Evolutionary conservation across 2,888 invertebrate genomes (phyloP).

Genomic region (Timema cristinae): DNA sequence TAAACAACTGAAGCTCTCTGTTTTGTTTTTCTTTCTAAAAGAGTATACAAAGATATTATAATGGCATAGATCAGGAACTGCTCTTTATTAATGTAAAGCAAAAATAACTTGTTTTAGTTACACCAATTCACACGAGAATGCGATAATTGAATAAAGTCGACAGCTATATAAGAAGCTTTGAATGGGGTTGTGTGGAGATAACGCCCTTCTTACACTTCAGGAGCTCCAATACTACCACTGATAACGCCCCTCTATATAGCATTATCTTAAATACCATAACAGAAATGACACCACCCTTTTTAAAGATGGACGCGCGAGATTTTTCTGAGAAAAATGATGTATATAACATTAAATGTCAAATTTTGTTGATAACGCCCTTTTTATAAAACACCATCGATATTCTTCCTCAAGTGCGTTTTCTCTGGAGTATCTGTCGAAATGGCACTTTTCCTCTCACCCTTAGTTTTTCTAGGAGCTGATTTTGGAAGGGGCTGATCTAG

Average conservation of each 20-base stretch:
- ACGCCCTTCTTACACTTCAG: background rate
- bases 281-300: background rate
- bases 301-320: background rate
- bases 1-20: no score
- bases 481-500: no score
- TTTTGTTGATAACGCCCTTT: constrained; percentile 9
- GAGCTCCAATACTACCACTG: background rate
- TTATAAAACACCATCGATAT: background rate
- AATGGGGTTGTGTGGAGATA: background rate
- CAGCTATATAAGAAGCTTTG: no score
- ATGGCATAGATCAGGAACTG: background rate
- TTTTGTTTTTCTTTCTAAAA: background rate
- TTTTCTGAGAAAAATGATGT: background rate
- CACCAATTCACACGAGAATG: no score
- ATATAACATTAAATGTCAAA: background rate
- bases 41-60: background rate
- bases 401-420: no score
- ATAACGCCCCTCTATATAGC: background rate
- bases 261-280: background rate
- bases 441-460: no score
- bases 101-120: no score
- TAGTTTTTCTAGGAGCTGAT: no score
- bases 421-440: no score
- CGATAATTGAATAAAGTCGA: no score
- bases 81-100: background rate